A percentile compares a stretch with the other conserved stretches of the same genome.
phyloP scores from a whole-genome alignment of 2,797 vertebrate genomes.

The Myioborus melanocephalus region DNA sequence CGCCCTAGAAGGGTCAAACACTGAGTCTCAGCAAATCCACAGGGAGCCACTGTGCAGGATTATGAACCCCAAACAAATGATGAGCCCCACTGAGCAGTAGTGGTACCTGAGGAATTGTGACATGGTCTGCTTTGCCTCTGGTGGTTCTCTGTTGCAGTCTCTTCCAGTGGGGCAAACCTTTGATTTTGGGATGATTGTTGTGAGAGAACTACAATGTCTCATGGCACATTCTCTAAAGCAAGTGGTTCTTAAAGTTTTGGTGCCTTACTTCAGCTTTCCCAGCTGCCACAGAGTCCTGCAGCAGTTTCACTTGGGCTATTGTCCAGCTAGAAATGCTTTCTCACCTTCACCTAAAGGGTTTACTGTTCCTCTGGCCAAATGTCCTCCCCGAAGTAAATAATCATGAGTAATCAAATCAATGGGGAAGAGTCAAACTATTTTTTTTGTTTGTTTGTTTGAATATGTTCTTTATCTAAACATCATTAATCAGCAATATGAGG shows the following conservation, averaged over 20 bases:
- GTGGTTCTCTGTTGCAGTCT: background rate
- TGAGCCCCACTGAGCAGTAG: background rate
- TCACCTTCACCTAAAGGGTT: background rate
- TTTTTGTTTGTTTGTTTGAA: background rate
- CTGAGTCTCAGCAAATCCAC: background rate
- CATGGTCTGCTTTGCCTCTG: background rate
- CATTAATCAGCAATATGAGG: background rate
- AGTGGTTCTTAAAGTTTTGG: background rate
- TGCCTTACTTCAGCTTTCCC: background rate
- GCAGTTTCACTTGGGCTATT: accelerated
- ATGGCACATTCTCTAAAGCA: background rate
- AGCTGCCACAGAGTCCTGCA: background rate
- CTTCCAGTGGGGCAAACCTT: background rate
- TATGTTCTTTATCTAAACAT: background rate
- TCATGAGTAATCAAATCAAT: background rate
- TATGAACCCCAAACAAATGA: background rate
- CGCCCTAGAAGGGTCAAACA: background rate
- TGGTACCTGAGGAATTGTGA: background rate
- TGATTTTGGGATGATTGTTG: background rate
- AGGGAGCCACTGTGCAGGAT: background rate
- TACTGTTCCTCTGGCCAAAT: background rate
- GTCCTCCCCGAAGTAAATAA: background rate
- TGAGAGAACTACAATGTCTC: background rate
- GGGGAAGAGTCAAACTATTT: background rate
- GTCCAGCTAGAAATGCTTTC: background rate